Base-by-base conservation (phyloP, 1,140 invertebrate genomes). In the Drosophila gunungcola region DNA sequence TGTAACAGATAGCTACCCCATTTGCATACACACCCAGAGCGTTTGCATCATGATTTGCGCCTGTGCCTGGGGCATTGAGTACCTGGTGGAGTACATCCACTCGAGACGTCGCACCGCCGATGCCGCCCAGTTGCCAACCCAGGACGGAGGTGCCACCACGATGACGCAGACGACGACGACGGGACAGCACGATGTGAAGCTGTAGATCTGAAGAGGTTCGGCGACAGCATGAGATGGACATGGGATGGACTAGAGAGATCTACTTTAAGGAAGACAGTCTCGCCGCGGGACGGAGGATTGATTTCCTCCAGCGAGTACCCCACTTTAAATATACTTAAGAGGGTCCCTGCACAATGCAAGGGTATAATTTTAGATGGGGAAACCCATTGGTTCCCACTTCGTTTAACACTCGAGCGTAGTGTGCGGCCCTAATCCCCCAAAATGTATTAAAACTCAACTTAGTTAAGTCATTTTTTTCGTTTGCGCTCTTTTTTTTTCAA, bases 1-100 rank as follows among this genome's bases (percentile, higher is more conserved):
- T 72, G 93, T 93, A 42, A 95, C 95, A 6, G 91, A 93, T 3
- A 96, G 95, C 80, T 96, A 95, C 92, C 93, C 95, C 7, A 93
- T 95, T 7, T 96, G 95, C 76, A 95, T 96, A 67, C 95, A 96
- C 89, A 93, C 95, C 3, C 95, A 96, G 90, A 96, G 95, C 42
- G 92, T 94, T 2, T 93, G 96, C 57, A 96, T 96, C 16, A 92
- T 95, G 91, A 91, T 95, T 0, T 95, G 95, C 68, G 94, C 95
- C 10, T 10, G 95, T 1, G 94, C 95, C 4, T 96, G 96, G 96
- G 92, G 93, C 46, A 92, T 95, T 36, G 96, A 96, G 80, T 96
- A 95, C 82, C 91, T 93, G 42, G 83, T 95, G 13, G 85, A 91
- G 52, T 90, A 62, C 25, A 32, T 86, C 0, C 63, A 91, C 3